These are phyloP conservation scores for Bufo gargarizans DNA, from an alignment of 2,113 vertebrate genomes.

Conservation along the genomic window DNA sequence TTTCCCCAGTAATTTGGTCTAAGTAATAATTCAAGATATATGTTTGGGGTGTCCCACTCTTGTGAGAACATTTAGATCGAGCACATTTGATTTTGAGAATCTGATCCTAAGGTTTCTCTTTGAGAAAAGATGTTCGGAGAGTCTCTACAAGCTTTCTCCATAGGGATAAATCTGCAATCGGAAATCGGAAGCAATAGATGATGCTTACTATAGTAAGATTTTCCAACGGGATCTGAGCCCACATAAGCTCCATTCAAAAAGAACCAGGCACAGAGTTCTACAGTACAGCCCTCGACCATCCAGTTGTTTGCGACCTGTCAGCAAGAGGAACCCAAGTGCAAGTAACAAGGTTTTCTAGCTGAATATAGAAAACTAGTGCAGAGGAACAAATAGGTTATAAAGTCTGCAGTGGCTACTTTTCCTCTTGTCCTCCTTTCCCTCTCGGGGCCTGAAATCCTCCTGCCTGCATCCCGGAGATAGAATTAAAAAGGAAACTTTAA, in stretches of 20 bases:
- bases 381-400: constrained; percentile 53
- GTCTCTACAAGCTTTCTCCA: not conserved
- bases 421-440: not conserved
- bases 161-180: not conserved
- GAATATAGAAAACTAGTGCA: constrained; percentile 48
- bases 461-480: constrained; percentile 54
- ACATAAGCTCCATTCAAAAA: not conserved
- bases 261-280: not conserved
- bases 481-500: constrained; percentile 51
- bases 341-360: constrained; percentile 2
- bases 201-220: not conserved
- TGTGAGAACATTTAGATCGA: not conserved
- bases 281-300: not conserved
- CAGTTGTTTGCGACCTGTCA: not conserved
- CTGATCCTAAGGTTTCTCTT: not conserved
- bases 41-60: not conserved
- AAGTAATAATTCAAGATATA: not conserved
- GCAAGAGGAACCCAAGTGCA: not conserved
- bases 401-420: constrained; percentile 22
- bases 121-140: not conserved
- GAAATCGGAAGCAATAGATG: not conserved
- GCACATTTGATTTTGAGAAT: not conserved
- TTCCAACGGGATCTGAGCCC: not conserved
- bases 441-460: constrained; percentile 46
- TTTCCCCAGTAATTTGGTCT: not conserved